Percentiles rank a stretch among this genome's conserved stretches.
Conservation (phyloP, 2,888 invertebrate species). For the Theretra japonica region DNA sequence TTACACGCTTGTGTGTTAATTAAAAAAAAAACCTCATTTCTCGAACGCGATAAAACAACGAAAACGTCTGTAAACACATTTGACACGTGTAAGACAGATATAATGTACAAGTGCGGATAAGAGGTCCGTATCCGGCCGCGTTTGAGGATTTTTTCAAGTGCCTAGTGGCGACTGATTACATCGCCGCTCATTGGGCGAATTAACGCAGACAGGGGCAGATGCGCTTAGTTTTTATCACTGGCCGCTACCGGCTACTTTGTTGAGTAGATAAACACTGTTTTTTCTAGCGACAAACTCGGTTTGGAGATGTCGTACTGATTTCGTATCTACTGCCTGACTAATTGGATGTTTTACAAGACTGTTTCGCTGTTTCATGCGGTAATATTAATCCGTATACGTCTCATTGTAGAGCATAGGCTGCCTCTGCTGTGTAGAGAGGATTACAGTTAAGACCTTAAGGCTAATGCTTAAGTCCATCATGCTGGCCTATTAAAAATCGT, state of each 20-base stretch:
- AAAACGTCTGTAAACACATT: constrained; percentile 68
- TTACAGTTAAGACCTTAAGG: too few relatives aligned
- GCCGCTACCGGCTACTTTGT: constrained; percentile 29
- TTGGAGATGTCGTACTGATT: constrained; percentile 3
- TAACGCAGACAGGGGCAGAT: constrained; percentile 52
- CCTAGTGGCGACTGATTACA: constrained; percentile 51
- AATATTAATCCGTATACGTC: too few relatives aligned
- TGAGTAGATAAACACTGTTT: constrained; percentile 14
- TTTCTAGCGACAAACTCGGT: neutral
- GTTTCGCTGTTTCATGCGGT: too few relatives aligned
- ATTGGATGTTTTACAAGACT: too few relatives aligned
- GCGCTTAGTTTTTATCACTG: constrained; percentile 49
- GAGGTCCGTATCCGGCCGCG: constrained; percentile 60
- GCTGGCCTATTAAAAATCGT: too few relatives aligned
- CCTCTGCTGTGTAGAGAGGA: too few relatives aligned
- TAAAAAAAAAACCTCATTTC: constrained; percentile 55
- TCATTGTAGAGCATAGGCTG: too few relatives aligned
- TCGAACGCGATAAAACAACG: constrained; percentile 61
- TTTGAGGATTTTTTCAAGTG: constrained; percentile 55
- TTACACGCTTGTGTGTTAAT: constrained; percentile 44
- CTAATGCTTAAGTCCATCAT: too few relatives aligned
- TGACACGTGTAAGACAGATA: constrained; percentile 74
- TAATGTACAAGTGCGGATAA: constrained; percentile 62
- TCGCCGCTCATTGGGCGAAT: constrained; percentile 52
- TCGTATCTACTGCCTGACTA: neutral